A percentile compares a stretch with the other conserved stretches of the same genome.
Conservation (phyloP, 2,888 invertebrate species). For the Poecilobothrus nobilitatus region DNA sequence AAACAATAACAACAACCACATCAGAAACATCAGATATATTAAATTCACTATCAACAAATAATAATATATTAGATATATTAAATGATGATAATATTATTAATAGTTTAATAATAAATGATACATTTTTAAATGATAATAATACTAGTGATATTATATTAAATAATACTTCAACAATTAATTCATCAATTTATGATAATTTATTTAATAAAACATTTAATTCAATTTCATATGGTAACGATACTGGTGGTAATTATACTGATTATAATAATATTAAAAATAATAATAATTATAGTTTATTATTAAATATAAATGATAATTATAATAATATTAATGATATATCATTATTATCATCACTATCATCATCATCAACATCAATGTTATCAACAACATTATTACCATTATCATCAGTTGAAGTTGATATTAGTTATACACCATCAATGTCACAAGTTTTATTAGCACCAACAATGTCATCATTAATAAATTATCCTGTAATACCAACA, state of each 20-base stretch:
- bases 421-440: constrained; percentile 34
- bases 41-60: neutral
- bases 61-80: neutral
- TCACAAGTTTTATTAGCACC: constrained; percentile 37
- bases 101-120: neutral
- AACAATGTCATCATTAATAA: constrained; percentile 36
- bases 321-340: neutral
- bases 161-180: neutral
- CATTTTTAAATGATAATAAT: neutral
- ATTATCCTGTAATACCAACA: constrained; percentile 38
- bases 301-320: neutral
- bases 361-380: constrained; percentile 9
- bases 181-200: neutral
- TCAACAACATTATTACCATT: constrained; percentile 9
- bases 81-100: neutral
- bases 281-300: neutral
- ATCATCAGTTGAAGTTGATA: constrained; percentile 27
- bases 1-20: neutral
- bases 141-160: neutral
- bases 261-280: neutral
- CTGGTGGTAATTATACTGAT: too few species aligned
- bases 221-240: neutral
- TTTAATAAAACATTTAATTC: neutral
- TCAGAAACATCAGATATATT: neutral
- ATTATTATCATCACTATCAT: constrained; percentile 9